Conservation (phyloP, 2,797 vertebrate genomes). For the Acipenser transmontanus region DNA sequence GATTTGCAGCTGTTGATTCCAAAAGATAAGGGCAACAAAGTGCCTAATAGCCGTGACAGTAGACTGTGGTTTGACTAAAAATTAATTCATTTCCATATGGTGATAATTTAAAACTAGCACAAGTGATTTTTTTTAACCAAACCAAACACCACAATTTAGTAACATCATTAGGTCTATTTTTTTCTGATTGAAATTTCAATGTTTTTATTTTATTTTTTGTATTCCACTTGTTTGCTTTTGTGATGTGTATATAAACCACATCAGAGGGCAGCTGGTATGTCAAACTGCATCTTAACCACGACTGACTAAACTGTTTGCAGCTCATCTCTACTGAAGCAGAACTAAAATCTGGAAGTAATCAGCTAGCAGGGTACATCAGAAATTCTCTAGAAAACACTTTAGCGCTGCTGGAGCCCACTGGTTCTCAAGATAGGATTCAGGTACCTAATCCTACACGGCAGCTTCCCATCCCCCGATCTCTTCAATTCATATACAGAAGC, state of each 20-base stretch:
- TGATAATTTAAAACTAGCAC: no score
- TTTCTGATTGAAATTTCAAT: conserved; percentile 18
- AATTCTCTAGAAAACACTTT: conserved; percentile 90
- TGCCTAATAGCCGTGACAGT: no score
- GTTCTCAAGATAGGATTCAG: conserved; percentile 90
- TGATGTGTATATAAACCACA: conserved; percentile 52
- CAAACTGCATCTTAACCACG: conserved; percentile 75
- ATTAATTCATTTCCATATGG: no score
- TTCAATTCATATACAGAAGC: conserved; percentile 65
- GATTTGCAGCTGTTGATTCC: no score
- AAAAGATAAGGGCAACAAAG: no score
- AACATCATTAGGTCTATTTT: conserved; percentile 20
- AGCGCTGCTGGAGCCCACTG: conserved; percentile 86
- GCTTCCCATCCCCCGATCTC: conserved; percentile 58
- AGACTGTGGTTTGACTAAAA: no score
- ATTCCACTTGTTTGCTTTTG: conserved; percentile 21
- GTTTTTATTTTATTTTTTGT: conserved; percentile 18
- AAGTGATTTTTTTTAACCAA: no score
- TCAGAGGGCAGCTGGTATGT: conserved; percentile 48
- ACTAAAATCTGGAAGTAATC: conserved; percentile 99
- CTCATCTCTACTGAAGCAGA: conserved; percentile 83
- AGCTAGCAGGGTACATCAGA: conserved; percentile 86
- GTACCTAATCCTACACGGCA: conserved; percentile 91
- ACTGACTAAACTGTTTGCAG: conserved; percentile 75
- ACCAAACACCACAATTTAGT: neutral